These are phyloP conservation scores for Chlamydotis undulata DNA, from an alignment of 2,113 vertebrate species.

Conservation along the genomic window DNA sequence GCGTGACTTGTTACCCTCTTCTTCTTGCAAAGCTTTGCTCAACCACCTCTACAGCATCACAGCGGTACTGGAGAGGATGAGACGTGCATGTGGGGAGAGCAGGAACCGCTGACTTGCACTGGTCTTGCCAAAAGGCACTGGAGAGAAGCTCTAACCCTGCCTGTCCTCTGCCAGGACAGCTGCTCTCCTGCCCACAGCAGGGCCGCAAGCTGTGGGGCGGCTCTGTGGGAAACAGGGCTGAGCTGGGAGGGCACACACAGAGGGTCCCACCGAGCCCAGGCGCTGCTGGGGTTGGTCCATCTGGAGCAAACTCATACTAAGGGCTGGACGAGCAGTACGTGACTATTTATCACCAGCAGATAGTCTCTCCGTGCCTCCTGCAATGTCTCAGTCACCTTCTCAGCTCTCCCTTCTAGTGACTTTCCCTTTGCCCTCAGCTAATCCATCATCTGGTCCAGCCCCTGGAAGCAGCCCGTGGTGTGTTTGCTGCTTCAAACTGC, in stretches of 20 bases:
- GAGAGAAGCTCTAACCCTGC: not conserved
- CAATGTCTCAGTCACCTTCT: slow-evolving; percentile 33
- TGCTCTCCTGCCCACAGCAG: not conserved
- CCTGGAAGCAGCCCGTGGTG: not conserved
- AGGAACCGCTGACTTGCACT: not conserved
- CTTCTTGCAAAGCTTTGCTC: not conserved
- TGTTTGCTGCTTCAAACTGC: not conserved
- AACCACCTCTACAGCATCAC: fast-evolving
- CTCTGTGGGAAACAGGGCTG: fast-evolving
- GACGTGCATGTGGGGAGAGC: not conserved
- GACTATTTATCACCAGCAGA: not conserved
- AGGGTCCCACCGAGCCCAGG: not conserved
- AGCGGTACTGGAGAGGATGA: not conserved
- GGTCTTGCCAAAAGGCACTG: not conserved
- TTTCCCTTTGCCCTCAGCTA: slow-evolving; percentile 20
- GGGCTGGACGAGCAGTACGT: fast-evolving
- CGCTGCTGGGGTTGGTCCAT: not conserved
- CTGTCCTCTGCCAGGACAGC: not conserved
- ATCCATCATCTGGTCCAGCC: not conserved
- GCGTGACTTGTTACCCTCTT: not conserved
- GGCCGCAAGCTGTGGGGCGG: not conserved
- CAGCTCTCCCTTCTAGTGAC: not conserved
- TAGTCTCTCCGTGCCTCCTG: not conserved
- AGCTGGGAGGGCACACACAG: fast-evolving
- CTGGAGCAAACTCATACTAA: not conserved